Base-by-base conservation (phyloP, 2,888 invertebrate species). In the Ariolimax columbianus region DNA sequence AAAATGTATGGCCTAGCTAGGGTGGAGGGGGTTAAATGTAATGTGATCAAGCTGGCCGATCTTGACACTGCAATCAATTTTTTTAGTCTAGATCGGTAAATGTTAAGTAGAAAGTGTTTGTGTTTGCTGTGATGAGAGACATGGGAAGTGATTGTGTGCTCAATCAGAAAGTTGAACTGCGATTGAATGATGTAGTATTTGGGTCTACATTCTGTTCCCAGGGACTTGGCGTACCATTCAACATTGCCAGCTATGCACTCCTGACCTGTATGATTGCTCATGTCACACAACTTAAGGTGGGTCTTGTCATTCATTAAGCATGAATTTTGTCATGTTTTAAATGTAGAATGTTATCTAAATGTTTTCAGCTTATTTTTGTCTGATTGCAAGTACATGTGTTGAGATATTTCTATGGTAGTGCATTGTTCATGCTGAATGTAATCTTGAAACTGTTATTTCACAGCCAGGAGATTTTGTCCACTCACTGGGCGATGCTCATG, bases 221-320 rank as follows among this genome's bases (percentile, higher is more conserved):
- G 95, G 95, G 95, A 77, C 95, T 99, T 1, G 99, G 99, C n/a
- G 98, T 99, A 0, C 99, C 99, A 23, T 99, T 99, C 94, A 99
- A 99, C 94, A 98, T 99, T 90, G 99, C 99, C 78, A 98, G 98
- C 90, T 99, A 99, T 94, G 96, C 99, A 0, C 94, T 99, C 47
- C 95, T 99, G 4, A 98, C 98, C 3, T 97, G 97, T 91, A 98
- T 99, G 98, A 97, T 99, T 89, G 99, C 99, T 40, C 97, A 98
- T 92, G 96, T 99, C 36, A 98, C 98, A n/a, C 96, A 96, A 75
- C 95, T 98, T 73, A 96, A 98, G 95, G 97, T 97, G 92, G 91
- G 90, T 92, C 33, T 66, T 11, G 3, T 66, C 14, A 30, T 33
- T 9, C 2, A 30, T 33, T 70, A 2, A 70, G 6, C 19, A 23